phyloP scores from a whole-genome alignment of 2,113 vertebrate genomes.

The Nymphicus hollandicus region DNA sequence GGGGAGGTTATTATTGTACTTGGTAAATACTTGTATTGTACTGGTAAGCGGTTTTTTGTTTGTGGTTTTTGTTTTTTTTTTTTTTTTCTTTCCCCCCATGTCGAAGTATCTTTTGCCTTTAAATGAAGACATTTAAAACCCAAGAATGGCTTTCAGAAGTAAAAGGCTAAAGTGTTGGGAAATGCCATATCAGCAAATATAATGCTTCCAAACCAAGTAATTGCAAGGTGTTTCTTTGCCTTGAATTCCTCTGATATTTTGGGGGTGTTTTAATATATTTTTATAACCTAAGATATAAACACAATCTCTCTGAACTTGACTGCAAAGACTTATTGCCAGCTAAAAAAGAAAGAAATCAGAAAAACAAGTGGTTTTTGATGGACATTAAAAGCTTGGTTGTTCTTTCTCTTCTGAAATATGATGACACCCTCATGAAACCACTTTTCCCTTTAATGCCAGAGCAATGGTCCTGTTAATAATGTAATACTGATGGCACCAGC shows the following conservation, averaged over 20 bases:
- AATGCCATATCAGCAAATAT: conserved; percentile 1
- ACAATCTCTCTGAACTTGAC: conserved; percentile 25
- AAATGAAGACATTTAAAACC: neutral
- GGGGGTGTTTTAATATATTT: neutral
- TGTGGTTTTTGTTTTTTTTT: neutral
- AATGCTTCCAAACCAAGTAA: conserved; percentile 20
- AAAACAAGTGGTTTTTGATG: conserved; percentile 19
- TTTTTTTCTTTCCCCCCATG: neutral
- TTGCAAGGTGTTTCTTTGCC: conserved; percentile 34
- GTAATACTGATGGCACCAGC: neutral
- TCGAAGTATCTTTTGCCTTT: neutral
- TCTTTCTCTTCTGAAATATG: conserved; percentile 19
- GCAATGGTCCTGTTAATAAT: neutral
- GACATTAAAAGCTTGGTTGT: neutral
- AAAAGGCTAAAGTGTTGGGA: neutral
- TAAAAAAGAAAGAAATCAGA: conserved; percentile 36
- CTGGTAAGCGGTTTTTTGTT: neutral
- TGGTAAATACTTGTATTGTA: neutral
- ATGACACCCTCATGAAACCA: neutral
- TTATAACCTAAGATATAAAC: neutral
- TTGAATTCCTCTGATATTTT: conserved; percentile 46
- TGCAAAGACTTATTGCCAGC: conserved; percentile 1
- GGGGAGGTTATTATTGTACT: neutral
- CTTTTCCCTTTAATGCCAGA: conserved; percentile 4
- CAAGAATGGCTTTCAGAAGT: neutral